These are phyloP conservation scores for Olivierus martensii DNA, from an alignment of 1,140 invertebrate species.

Conservation along the genomic window DNA sequence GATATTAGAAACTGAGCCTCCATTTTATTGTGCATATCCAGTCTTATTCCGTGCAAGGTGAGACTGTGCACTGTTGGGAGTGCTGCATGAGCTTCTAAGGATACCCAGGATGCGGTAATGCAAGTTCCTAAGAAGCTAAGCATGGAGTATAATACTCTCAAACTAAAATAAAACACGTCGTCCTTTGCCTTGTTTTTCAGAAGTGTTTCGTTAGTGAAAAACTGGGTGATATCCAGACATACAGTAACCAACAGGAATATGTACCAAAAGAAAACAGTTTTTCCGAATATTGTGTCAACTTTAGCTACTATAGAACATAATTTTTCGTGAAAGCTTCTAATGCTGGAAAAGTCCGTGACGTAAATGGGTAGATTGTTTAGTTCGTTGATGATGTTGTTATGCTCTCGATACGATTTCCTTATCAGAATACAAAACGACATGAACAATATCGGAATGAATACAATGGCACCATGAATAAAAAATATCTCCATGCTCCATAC, in stretches of 20 bases:
- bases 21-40: constrained; percentile 17
- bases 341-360: background rate
- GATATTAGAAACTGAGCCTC: constrained; percentile 18
- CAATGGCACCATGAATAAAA: constrained; percentile 15
- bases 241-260: constrained; percentile 12
- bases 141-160: constrained; percentile 19
- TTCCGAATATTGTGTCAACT: constrained; percentile 16
- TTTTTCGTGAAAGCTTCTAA: constrained; percentile 17
- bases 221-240: constrained; percentile 18
- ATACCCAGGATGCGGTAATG: constrained; percentile 14
- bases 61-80: constrained; percentile 14
- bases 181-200: constrained; percentile 16
- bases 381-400: constrained; percentile 12
- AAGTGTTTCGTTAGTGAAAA: constrained; percentile 18
- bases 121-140: constrained; percentile 17
- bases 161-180: constrained; percentile 17
- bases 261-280: constrained; percentile 19
- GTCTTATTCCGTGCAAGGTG: constrained; percentile 6
- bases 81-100: constrained; percentile 15
- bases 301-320: constrained; percentile 14
- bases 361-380: background rate
- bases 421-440: constrained; percentile 19
- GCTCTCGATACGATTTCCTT: constrained; percentile 10
- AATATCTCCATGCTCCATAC: constrained; percentile 10
- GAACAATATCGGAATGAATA: constrained; percentile 17